Evolutionary conservation across 2,888 invertebrate species (phyloP), one percentile per base, ranked within the genome.

Genomic region (Campoplex capitator): DNA sequence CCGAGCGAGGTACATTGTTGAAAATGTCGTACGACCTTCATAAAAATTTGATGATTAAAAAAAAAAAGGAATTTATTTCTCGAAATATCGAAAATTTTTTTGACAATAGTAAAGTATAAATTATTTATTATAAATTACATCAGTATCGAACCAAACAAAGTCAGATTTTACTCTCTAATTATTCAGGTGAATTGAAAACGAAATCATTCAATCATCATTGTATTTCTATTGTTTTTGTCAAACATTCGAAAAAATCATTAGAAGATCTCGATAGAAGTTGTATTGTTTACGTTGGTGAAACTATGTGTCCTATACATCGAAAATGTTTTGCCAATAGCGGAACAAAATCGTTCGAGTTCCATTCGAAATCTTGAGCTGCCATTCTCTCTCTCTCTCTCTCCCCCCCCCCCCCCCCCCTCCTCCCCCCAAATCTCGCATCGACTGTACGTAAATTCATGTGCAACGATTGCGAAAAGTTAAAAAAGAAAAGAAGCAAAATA

Each of bases 321-420:
- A 13, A 48, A 54, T 74, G 58, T 56, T 23, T 67, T 38, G 75
- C 54, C 74, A 84, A 82, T 84, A 67, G 84, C 85, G 84, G 84
- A 87, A 87, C 78, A 70, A 70, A 82, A 87, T 82, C 42, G 62
- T 84, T 84, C 54, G 84, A 68, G 73, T 70, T 77, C 84, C 86
- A 65, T 74, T 70, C 81, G 84, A 48, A 45, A 32, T 82, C 28
- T 81, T 35, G 3, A 42, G 81, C 73, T 78, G 45, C 70, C 65
- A 71, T 48, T 76, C 71, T 56, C 23, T 62, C 67, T 74, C 74
- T 77, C 51, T 38, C 45, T 65, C 23, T 76, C 71, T 56, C 23
- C 54, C 67, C 67, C 74, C 67, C 51, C 23, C 23, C 23, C 23
- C 23, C 23, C 23, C 23, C 23, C 23, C 23, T 0, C 23, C 45